Conservation (phyloP, 2,113 vertebrate species). For the Martes martes region DNA sequence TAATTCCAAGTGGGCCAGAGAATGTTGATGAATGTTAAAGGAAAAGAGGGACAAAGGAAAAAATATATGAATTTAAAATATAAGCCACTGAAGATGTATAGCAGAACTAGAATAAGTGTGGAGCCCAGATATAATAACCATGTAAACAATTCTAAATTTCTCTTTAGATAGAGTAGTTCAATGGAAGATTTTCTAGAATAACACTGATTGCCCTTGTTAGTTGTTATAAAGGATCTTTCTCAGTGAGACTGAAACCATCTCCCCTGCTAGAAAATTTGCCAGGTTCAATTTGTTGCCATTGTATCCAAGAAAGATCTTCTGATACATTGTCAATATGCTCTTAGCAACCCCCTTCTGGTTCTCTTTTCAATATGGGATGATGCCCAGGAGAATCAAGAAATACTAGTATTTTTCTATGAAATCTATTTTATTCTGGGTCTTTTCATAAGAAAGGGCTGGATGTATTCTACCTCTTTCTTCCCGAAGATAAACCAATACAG, state of each 20-base stretch:
- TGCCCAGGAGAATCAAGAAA: not conserved
- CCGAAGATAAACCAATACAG: not conserved
- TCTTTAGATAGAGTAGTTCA: not conserved
- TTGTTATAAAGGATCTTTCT: not conserved
- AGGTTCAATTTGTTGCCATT: not conserved
- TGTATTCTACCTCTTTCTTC: not conserved
- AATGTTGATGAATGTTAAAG: not conserved
- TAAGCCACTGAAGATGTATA: not conserved
- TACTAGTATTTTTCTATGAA: not conserved
- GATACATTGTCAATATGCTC: not conserved
- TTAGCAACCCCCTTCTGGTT: not conserved
- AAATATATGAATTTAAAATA: not conserved
- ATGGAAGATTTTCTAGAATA: not conserved
- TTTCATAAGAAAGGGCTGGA: not conserved
- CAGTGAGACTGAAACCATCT: not conserved
- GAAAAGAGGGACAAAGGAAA: not conserved
- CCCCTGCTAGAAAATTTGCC: not conserved
- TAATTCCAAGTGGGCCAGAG: not conserved
- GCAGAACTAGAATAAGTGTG: not conserved
- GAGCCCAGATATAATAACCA: not conserved
- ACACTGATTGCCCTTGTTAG: not conserved
- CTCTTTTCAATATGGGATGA: not conserved
- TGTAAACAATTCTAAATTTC: not conserved
- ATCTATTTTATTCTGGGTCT: not conserved
- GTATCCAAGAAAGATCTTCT: not conserved